These are phyloP conservation scores for Drosophila pectinifera DNA, from an alignment of 1,140 invertebrate genomes.

Conservation along the genomic window DNA sequence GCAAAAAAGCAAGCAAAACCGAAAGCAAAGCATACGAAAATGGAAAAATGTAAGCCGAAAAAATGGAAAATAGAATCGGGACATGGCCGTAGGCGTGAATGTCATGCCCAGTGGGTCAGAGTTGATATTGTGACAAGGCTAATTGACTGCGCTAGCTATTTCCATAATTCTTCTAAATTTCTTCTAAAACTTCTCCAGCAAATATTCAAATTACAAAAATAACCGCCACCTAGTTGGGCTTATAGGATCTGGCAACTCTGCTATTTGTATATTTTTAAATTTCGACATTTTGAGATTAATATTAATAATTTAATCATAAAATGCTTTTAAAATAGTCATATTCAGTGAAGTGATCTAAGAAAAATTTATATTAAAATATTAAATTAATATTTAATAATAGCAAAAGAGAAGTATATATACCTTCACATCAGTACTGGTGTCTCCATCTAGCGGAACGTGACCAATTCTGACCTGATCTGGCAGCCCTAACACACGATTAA, in stretches of 20 bases:
- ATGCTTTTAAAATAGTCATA: too few relatives aligned
- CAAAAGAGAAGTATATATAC: too few relatives aligned
- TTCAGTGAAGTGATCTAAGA: too few relatives aligned
- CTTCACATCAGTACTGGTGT: too few relatives aligned
- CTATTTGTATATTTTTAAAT: too few relatives aligned
- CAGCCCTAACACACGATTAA: too few relatives aligned
- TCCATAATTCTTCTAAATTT: background rate
- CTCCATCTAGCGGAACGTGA: too few relatives aligned
- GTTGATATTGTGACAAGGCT: slow-evolving; percentile 20
- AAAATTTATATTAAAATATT: too few relatives aligned
- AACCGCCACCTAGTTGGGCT: background rate
- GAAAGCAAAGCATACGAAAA: slow-evolving; percentile 21
- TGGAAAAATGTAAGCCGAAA: slow-evolving; percentile 10
- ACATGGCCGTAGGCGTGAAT: slow-evolving; percentile 21
- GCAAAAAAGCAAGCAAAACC: slow-evolving; percentile 15
- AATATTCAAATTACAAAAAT: background rate
- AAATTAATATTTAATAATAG: too few relatives aligned
- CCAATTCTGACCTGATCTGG: too few relatives aligned
- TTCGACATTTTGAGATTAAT: too few relatives aligned
- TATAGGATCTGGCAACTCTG: background rate
- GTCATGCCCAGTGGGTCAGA: slow-evolving; percentile 9
- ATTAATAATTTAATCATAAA: too few relatives aligned
- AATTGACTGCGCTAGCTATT: background rate
- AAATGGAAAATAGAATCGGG: slow-evolving; percentile 43
- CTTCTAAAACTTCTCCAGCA: background rate